phyloP scores from a whole-genome alignment of 2,888 invertebrate genomes.

The Pristionchus maxplancki region DNA sequence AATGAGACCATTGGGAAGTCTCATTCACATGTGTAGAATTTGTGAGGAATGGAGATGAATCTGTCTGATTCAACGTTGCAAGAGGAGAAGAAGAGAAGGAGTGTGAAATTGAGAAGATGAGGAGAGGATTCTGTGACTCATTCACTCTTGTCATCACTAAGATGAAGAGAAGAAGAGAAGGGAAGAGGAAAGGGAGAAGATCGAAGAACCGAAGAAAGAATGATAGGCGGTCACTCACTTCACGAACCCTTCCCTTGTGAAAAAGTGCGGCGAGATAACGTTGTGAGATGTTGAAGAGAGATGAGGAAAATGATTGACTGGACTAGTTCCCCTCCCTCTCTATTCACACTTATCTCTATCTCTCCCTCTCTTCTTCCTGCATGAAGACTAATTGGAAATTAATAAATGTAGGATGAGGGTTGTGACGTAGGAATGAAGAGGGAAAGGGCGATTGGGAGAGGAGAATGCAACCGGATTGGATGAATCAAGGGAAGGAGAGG shows the following conservation, averaged over 20 bases:
- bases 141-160: not conserved
- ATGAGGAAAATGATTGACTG: not conserved
- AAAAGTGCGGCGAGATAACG: not conserved
- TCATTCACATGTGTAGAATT: not conserved
- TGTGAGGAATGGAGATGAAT: not conserved
- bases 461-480: slow-evolving; percentile 18
- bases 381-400: not conserved
- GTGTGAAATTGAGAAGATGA: not conserved
- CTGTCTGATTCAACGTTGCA: not conserved
- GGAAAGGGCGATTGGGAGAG: not conserved
- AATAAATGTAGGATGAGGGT: not conserved
- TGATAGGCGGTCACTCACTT: not conserved
- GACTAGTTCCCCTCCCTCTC: not conserved
- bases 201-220: not conserved
- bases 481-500: slow-evolving; percentile 48
- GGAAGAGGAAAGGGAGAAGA: not conserved
- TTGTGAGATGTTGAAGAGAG: not conserved
- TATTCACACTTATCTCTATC: not conserved
- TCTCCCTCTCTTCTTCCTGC: not conserved
- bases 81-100: not conserved
- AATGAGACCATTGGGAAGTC: not conserved
- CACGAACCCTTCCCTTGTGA: not conserved
- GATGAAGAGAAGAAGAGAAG: not conserved
- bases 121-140: not conserved
- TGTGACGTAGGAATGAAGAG: not conserved